Conservation (phyloP, 2,888 invertebrate genomes). For the Lacanobia oleracea region DNA sequence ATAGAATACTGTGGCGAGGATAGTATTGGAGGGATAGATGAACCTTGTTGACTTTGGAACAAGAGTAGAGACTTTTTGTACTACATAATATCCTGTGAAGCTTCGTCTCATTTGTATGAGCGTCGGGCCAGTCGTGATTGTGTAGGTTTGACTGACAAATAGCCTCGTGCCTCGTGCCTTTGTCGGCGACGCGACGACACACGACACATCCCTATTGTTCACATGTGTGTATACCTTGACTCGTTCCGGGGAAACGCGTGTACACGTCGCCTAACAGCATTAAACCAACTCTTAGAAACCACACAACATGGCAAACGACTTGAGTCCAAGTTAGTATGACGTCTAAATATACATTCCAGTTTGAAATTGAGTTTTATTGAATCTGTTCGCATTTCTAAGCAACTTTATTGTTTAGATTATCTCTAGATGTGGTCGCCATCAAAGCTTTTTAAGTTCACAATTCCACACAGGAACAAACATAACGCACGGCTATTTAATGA, state of each 20-base stretch:
- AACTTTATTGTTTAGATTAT: conserved; percentile 51
- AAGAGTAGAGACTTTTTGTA: conserved; percentile 62
- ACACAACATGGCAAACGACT: conserved; percentile 45
- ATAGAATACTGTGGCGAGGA: conserved; percentile 9
- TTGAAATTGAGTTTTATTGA: conserved; percentile 29
- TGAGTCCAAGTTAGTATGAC: conserved; percentile 26
- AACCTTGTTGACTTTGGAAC: conserved; percentile 61
- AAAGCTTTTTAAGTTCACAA: conserved; percentile 56
- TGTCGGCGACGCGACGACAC: conserved; percentile 81
- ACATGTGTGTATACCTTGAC: conserved; percentile 67
- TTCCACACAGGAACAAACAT: conserved; percentile 70
- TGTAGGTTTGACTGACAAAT: conserved; percentile 82
- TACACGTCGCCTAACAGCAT: conserved; percentile 49
- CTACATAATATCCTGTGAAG: conserved; percentile 72
- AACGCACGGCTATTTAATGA: conserved; percentile 56
- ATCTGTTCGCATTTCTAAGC: conserved; percentile 37
- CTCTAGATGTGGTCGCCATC: conserved; percentile 50
- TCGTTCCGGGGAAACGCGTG: conserved; percentile 73
- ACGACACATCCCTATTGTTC: conserved; percentile 79
- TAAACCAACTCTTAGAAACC: conserved; percentile 56
- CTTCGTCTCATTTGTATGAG: conserved; percentile 80
- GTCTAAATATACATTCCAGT: conserved; percentile 39
- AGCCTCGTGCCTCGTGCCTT: conserved; percentile 78
- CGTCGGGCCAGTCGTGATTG: conserved; percentile 73
- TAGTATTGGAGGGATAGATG: conserved; percentile 48